Evolutionary conservation across 2,113 vertebrate genomes (phyloP).

Genomic region (Montifringilla adamsi): DNA sequence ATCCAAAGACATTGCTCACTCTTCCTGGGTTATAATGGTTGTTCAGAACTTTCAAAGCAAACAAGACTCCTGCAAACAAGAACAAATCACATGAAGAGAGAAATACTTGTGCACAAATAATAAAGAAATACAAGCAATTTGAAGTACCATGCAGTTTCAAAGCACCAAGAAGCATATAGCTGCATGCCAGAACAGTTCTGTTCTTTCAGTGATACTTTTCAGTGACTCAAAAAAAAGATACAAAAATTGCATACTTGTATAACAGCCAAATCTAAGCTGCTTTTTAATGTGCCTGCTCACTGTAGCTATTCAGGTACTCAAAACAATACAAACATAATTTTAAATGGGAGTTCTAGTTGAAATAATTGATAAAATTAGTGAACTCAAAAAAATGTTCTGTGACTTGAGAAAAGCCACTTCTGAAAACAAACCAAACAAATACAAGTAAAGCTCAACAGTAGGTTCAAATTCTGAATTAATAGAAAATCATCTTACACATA

Average conservation of each 20-base stretch:
- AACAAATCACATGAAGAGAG: neutral
- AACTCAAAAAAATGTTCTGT: neutral
- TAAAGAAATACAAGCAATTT: neutral
- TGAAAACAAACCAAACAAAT: neutral
- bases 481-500: neutral
- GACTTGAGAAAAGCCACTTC: neutral
- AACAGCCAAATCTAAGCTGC: neutral
- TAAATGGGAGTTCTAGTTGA: neutral
- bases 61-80: constrained; percentile 85
- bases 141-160: neutral
- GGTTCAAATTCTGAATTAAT: neutral
- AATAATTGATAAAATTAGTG: neutral
- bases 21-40: constrained; percentile 88
- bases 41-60: constrained; percentile 92
- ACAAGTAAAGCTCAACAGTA: neutral
- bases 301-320: neutral
- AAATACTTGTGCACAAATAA: neutral
- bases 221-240: neutral
- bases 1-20: constrained; percentile 79
- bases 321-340: neutral
- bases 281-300: neutral
- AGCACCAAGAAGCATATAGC: neutral
- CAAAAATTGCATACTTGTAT: accelerated
- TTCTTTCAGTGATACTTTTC: neutral
- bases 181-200: neutral